Conservation (phyloP, 2,113 vertebrate species). For the Xenopus laevis region DNA sequence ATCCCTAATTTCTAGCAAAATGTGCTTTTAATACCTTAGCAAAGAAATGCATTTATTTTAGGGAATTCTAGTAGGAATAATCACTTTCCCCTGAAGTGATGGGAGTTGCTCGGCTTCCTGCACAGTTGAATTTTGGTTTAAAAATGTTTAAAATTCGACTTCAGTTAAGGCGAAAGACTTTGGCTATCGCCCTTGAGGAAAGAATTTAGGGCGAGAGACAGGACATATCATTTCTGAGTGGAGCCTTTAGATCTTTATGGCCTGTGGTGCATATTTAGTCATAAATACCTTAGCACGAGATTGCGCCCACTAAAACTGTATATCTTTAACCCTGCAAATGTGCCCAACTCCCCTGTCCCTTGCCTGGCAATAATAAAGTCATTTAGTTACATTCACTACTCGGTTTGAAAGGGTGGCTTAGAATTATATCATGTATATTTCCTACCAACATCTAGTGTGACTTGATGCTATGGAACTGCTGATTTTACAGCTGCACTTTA, state of each 20-base stretch:
- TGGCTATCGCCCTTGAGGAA: background rate
- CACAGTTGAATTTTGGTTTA: no score
- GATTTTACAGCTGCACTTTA: background rate
- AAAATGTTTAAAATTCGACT: no score
- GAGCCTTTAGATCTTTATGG: background rate
- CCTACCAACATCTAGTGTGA: background rate
- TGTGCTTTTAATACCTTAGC: no score
- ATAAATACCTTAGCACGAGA: slow-evolving; percentile 37
- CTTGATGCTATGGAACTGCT: background rate
- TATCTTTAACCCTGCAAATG: background rate
- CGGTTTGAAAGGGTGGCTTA: background rate
- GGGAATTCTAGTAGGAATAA: no score
- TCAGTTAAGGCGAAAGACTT: no score
- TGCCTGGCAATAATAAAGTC: background rate
- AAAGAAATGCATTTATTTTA: no score
- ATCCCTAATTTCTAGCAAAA: no score
- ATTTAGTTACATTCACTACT: no score
- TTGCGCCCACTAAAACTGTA: slow-evolving; percentile 1
- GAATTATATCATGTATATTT: background rate
- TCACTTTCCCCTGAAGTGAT: no score
- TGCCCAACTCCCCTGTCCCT: background rate
- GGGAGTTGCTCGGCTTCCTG: no score
- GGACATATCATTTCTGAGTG: background rate
- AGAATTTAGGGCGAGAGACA: background rate
- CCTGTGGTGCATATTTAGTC: slow-evolving; percentile 11